Conservation (phyloP, 92 coral and sea anemone genomes). For the Porites cylindrica region DNA sequence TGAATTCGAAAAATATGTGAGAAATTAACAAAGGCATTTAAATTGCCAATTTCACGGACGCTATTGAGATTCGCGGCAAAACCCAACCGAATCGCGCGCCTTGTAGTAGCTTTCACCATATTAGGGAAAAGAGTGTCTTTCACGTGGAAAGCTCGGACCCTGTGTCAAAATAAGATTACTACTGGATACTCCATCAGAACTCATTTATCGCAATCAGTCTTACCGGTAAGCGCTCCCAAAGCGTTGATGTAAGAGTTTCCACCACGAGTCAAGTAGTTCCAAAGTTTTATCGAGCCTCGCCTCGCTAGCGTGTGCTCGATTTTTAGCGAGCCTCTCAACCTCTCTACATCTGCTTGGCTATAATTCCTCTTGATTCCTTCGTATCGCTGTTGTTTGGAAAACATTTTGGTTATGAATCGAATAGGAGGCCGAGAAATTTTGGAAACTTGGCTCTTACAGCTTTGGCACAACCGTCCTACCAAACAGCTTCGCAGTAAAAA, state of each 20-base stretch:
- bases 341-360: slow-evolving; percentile 75
- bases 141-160: slow-evolving; percentile 42
- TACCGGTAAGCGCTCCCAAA: slow-evolving; percentile 96
- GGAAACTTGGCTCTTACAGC: neutral
- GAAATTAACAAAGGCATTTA: neutral
- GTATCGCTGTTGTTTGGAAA: slow-evolving; percentile 79
- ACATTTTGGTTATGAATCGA: slow-evolving; percentile 13
- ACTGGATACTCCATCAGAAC: too few species aligned
- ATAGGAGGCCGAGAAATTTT: neutral
- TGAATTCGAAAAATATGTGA: neutral
- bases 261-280: slow-evolving; percentile 88
- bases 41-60: neutral
- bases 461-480: neutral
- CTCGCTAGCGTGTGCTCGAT: slow-evolving; percentile 91
- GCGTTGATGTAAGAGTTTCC: slow-evolving; percentile 85
- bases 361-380: slow-evolving; percentile 91
- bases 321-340: slow-evolving; percentile 87
- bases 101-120: slow-evolving; percentile 33
- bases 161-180: neutral
- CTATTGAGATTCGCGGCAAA: neutral
- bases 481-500: slow-evolving; percentile 15
- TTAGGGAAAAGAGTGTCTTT: slow-evolving; percentile 45
- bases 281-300: slow-evolving; percentile 88
- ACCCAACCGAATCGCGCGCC: slow-evolving; percentile 48
- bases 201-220: neutral